Base-by-base conservation (phyloP, 2,113 vertebrate genomes). In the Rostratula benghalensis region DNA sequence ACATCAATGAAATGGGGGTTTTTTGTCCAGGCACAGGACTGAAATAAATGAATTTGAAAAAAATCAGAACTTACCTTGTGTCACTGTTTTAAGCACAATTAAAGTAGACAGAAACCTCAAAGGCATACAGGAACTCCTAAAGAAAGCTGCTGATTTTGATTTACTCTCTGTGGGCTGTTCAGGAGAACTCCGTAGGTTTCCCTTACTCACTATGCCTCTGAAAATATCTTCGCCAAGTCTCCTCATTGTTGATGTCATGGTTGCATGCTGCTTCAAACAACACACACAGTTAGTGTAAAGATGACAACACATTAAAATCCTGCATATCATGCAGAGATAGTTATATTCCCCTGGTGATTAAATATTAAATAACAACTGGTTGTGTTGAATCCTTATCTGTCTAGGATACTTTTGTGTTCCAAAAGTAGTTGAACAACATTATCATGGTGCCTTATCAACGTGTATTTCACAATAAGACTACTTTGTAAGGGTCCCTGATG, bases 71-170 rank as follows among this genome's bases (percentile, higher is more conserved):
- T 94, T 97, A 99, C 99, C 99, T 98, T 98, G 98, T 83, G 98
- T 98, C 89, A 99, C 95, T 75, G 99, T 99, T 97, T 96, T 98
- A 48, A 99, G 98, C 94, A 99, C 94, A 96, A 99, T 98, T 93
- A 99, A 97, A 69, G 97, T 98, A 82, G 99, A 98, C 76, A 99
- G 93, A 87, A 99, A 97, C 77, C 98, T 97, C 79, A 98, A 92
- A 79, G 98, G 98, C 78, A 98, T 97, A 95, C 57, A 98, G 75
- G 98, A 96, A 83, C 98, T 99, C 93, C 91, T 98, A 94, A 98
- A 98, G 82, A 99, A 98, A 48, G 96, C 88, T 68, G 94, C 97
- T 11, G 94, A 80, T 78, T 97, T 98, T 73, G 97, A 89, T 92
- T 95, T 98, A 75, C 74, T 95, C 41, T 96, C 96, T 69, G 70